phyloP scores from a whole-genome alignment of 53 echinoderm and acorn worm genomes.

The Antedon mediterranea region DNA sequence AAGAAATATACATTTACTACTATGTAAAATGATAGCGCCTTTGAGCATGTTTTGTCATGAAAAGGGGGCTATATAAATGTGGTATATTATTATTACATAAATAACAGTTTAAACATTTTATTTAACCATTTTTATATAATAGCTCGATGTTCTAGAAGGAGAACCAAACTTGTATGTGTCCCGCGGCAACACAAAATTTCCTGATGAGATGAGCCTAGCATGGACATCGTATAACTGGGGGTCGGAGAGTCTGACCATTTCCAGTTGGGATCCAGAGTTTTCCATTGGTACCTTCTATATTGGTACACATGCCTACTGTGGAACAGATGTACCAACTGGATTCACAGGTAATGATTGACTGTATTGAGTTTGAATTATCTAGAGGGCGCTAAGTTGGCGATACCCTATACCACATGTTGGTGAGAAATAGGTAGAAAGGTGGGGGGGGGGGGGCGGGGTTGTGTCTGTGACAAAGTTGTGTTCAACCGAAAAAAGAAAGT shows the following conservation, averaged over 20 bases:
- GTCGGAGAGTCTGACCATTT: constrained; percentile 52
- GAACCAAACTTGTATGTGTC: constrained; percentile 72
- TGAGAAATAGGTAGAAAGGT: too few species aligned
- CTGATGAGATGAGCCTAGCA: constrained; percentile 52
- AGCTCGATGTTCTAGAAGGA: constrained; percentile 47
- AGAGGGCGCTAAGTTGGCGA: too few species aligned
- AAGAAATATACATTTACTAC: too few species aligned
- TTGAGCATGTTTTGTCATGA: too few species aligned
- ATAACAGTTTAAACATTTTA: not conserved
- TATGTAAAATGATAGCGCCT: too few species aligned
- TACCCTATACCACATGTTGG: too few species aligned
- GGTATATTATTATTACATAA: not conserved
- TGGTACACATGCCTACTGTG: constrained; percentile 74
- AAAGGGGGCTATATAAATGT: not conserved
- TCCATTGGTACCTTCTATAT: constrained; percentile 71
- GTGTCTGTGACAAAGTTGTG: too few species aligned
- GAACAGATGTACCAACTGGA: constrained; percentile 53
- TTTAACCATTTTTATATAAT: not conserved
- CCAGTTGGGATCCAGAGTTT: constrained; percentile 95
- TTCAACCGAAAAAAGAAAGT: too few species aligned
- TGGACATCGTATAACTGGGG: constrained; percentile 95
- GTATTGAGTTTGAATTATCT: too few species aligned
- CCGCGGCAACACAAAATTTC: constrained; percentile 39
- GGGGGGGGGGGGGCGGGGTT: too few species aligned
- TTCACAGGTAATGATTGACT: constrained; percentile 45